Evolutionary conservation across 2,888 invertebrate species (phyloP), one percentile per base, ranked within the genome.

Genomic region (Drosophila engyochracea): DNA sequence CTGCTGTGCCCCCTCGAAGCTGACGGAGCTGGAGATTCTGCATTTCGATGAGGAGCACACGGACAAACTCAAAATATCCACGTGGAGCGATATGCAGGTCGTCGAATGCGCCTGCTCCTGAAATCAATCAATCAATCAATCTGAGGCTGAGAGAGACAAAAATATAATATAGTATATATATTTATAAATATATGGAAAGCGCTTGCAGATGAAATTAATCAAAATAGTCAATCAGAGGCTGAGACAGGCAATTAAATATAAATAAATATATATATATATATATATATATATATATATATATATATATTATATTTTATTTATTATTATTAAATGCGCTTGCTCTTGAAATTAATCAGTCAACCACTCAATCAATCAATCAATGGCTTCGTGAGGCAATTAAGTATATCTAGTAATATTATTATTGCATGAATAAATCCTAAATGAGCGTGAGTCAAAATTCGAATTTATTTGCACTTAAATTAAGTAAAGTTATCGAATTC

Each of bases 91-190:
- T 85, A 96, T 96, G 95, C 94, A 95, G 85, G 96, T 96, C 52
- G 92, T 95, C 64, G 96, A 96, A 92, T 96, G 96, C 92, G 96
- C 96, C 70, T 96, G 96, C 92, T 95, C 96, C 83, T 96, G 94
- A 93, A 60, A 19, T 47, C 22, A 25, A 47, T 47, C 22, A 47
- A 12, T 47, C 7, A 14, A 47, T 14, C 14, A 60, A 19, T 47
- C 22, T 9, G 16, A 44, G 12, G 10, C 44, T 12, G 2, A 44
- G 5, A 5, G 44, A 22, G 5, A 22, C 10, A 41, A 10, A n/a
- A n/a, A 41, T n/a, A 41, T n/a, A 44, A 44, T 44, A 12, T 44
- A 22, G 22, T 22, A 9, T 16, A 16, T 7, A 22, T 47, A 16
- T 16, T 22, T 22, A 16, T 22, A 22, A 19, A 39, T 14, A 22